These are phyloP conservation scores for Linepithema humile DNA, from an alignment of 1,140 invertebrate genomes.

Conservation along the genomic window DNA sequence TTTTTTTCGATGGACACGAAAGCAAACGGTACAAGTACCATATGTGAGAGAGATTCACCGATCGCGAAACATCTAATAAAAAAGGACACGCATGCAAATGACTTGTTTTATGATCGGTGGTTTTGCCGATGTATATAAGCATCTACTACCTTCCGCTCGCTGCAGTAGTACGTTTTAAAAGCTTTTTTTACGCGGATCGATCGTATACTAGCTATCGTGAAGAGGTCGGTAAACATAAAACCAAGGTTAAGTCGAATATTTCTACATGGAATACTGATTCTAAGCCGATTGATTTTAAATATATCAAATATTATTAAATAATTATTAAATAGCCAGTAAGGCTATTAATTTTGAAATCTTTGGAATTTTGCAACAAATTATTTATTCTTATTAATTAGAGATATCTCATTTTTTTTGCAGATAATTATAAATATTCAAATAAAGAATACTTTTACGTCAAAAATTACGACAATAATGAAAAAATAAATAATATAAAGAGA, in stretches of 20 bases:
- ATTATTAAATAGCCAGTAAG: neutral
- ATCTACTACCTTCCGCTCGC: constrained; percentile 6
- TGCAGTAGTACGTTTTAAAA: constrained; percentile 25
- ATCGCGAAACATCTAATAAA: neutral
- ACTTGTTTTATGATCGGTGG: constrained; percentile 49
- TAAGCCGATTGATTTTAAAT: neutral
- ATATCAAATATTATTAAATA: neutral
- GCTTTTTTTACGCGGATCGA: constrained; percentile 33
- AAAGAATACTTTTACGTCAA: no score
- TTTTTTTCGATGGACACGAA: neutral
- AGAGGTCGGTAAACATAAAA: constrained; percentile 55
- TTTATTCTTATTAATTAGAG: neutral
- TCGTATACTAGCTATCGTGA: constrained; percentile 26
- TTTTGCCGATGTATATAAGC: constrained; percentile 14
- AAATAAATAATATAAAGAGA: neutral
- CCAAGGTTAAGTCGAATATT: constrained; percentile 24
- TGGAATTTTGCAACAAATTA: neutral
- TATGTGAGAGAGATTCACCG: neutral
- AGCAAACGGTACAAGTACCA: constrained; percentile 16
- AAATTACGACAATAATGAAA: no score
- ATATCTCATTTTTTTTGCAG: no score
- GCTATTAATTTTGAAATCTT: neutral
- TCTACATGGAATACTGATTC: neutral
- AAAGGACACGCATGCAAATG: neutral
- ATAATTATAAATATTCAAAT: no score